A percentile compares a stretch with the other conserved stretches of the same genome.
These are phyloP conservation scores for Chlamydotis undulata DNA, from an alignment of 2,113 vertebrate genomes.

Conservation along the genomic window DNA sequence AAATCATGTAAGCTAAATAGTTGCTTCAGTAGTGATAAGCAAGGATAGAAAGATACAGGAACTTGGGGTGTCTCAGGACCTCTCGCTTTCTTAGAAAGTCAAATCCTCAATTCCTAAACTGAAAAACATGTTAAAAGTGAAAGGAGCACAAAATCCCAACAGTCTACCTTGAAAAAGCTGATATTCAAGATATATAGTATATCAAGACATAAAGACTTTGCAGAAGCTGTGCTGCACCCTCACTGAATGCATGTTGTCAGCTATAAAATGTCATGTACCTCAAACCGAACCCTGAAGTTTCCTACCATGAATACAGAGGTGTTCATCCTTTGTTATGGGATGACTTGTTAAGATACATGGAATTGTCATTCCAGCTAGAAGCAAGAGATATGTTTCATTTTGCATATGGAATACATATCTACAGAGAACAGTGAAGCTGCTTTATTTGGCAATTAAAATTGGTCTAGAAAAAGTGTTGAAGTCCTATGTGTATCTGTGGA, in stretches of 20 bases:
- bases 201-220: neutral
- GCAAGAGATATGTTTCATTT: neutral
- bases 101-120: neutral
- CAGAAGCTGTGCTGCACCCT: neutral
- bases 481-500: neutral
- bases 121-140: neutral
- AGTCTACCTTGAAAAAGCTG: neutral
- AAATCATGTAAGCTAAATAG: neutral
- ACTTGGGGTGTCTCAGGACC: neutral
- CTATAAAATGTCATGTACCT: neutral
- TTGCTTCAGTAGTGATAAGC: neutral
- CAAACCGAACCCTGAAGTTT: neutral
- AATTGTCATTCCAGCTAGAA: neutral
- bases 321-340: slow-evolving; percentile 8
- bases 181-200: neutral
- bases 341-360: neutral
- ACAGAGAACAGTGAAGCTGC: neutral
- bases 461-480: neutral
- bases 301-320: neutral
- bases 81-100: neutral
- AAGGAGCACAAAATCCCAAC: neutral
- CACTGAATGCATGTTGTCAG: neutral
- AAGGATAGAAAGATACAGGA: neutral
- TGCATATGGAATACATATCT: neutral
- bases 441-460: neutral